Conservation (phyloP, 2,797 vertebrate genomes). For the Coilia nasus region DNA sequence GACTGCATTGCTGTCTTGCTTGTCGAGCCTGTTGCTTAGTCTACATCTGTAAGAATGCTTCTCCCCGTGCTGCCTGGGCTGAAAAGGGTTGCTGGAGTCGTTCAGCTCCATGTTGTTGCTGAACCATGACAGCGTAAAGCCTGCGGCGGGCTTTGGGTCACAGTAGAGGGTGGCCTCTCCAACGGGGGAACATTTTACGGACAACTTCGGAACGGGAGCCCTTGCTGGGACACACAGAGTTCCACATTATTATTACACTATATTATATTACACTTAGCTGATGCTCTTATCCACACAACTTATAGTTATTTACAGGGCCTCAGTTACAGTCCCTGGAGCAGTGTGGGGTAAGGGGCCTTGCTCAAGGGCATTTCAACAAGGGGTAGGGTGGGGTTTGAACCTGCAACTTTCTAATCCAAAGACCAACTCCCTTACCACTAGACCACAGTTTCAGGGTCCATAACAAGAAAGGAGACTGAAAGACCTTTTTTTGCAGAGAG, state of each 20-base stretch:
- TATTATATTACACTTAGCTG: too few species aligned
- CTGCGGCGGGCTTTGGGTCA: background rate
- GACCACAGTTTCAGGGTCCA: too few species aligned
- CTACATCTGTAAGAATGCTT: background rate
- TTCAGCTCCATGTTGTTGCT: background rate
- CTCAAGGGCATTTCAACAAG: too few species aligned
- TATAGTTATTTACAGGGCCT: too few species aligned
- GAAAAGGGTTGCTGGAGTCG: background rate
- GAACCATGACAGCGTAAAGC: background rate
- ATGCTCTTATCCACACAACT: too few species aligned
- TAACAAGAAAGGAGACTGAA: too few species aligned
- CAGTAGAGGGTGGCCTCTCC: background rate
- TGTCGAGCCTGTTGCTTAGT: background rate
- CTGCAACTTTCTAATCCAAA: too few species aligned
- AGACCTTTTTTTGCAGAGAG: too few species aligned
- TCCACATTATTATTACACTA: background rate
- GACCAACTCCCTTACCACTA: too few species aligned
- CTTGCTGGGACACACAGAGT: background rate
- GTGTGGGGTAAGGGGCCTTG: too few species aligned
- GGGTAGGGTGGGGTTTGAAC: too few species aligned
- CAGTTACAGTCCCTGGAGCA: too few species aligned
- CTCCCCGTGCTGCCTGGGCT: background rate
- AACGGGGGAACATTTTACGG: background rate
- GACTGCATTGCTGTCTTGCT: background rate
- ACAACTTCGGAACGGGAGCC: background rate